Percentiles rank a stretch among this genome's conserved stretches.
Evolutionary conservation across 2,113 vertebrate species (phyloP).

Genomic region (Patagioenas fasciata): DNA sequence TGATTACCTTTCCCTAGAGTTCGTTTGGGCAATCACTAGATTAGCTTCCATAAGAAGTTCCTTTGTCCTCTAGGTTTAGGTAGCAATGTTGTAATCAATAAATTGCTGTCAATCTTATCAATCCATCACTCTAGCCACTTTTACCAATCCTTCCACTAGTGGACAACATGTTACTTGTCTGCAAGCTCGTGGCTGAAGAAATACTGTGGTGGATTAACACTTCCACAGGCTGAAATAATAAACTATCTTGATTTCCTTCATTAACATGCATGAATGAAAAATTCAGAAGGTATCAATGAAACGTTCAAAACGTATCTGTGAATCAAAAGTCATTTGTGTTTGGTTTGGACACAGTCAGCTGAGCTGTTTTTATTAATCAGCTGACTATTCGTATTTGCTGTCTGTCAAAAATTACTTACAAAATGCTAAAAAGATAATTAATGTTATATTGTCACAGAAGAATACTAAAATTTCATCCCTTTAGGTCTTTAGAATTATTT

Average conservation of each 20-base stretch:
- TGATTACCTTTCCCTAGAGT: not conserved
- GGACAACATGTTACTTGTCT: not conserved
- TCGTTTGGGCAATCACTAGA: not conserved
- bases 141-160: not conserved
- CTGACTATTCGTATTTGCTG: not conserved
- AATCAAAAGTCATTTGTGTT: not conserved
- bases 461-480: not conserved
- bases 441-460: not conserved
- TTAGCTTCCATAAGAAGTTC: not conserved
- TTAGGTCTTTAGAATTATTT: not conserved
- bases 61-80: not conserved
- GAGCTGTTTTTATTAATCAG: not conserved
- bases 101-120: not conserved
- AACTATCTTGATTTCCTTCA: not conserved
- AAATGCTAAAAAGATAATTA: not conserved
- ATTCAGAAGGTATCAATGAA: not conserved
- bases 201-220: not conserved
- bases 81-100: not conserved
- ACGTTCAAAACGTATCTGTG: not conserved
- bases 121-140: not conserved
- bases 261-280: not conserved
- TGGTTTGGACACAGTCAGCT: not conserved
- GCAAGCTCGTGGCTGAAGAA: not conserved
- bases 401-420: conserved; percentile 52
- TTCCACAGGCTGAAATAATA: not conserved